A percentile compares a stretch with the other conserved stretches of the same genome.
Conservation (phyloP, 2,113 vertebrate genomes). For the Prionailurus bengalensis region DNA sequence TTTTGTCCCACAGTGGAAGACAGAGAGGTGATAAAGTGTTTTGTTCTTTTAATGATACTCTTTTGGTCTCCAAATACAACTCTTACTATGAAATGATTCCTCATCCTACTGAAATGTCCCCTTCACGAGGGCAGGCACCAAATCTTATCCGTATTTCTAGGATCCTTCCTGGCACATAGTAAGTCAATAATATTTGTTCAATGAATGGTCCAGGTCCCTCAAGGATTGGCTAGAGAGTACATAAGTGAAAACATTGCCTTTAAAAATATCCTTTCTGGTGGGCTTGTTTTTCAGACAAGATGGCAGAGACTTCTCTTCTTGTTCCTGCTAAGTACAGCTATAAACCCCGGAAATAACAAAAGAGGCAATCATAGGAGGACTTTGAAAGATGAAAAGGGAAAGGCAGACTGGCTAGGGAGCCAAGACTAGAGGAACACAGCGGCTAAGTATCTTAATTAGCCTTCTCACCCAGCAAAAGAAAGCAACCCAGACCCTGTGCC, state of each 20-base stretch:
- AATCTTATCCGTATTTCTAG: background rate
- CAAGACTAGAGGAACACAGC: background rate
- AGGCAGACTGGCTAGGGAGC: background rate
- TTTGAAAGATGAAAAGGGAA: background rate
- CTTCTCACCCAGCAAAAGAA: background rate
- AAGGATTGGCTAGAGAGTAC: background rate
- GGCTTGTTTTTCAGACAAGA: background rate
- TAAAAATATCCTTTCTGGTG: background rate
- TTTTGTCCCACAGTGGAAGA: background rate
- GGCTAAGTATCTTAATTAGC: background rate
- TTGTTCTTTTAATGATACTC: background rate
- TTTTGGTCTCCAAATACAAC: conserved; percentile 21
- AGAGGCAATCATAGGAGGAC: background rate
- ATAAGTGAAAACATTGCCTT: background rate
- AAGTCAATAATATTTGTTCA: background rate
- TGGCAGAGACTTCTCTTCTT: background rate
- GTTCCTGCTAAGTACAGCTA: background rate
- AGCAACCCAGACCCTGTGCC: background rate
- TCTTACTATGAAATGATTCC: conserved; percentile 24
- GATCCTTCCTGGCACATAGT: background rate
- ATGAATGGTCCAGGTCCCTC: background rate
- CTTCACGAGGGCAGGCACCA: background rate
- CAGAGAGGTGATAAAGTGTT: background rate
- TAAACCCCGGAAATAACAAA: background rate
- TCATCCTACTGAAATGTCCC: background rate